Evolutionary conservation across 2,797 vertebrate species (phyloP).

Genomic region (Orestias chungarensis): DNA sequence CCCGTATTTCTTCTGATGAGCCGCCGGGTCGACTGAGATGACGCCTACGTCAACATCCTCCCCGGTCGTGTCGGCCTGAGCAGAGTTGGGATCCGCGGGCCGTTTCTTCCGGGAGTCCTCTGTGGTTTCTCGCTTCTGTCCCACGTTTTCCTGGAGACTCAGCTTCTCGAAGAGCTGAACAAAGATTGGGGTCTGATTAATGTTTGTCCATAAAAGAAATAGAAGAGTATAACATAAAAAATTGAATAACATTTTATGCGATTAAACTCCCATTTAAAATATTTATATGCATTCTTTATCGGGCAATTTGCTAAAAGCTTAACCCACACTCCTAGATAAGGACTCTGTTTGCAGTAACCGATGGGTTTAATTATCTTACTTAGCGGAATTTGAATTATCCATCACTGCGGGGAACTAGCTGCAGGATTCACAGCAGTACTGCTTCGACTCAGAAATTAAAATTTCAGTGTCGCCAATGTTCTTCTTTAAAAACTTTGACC

Average conservation of each 20-base stretch:
- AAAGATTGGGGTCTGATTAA: constrained; percentile 21
- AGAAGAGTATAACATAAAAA: not conserved
- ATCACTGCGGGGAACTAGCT: not conserved
- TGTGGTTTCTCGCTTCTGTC: constrained; percentile 57
- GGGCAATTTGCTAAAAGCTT: not conserved
- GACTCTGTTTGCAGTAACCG: not conserved
- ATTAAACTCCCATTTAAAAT: not conserved
- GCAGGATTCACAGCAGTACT: not conserved
- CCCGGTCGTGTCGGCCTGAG: not conserved
- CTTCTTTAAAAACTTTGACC: too few species aligned
- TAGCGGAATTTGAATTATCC: not conserved
- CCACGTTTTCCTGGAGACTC: constrained; percentile 84
- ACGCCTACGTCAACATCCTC: not conserved
- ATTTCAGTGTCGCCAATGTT: too few species aligned
- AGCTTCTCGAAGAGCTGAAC: constrained; percentile 91
- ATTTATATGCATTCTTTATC: not conserved
- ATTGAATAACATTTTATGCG: not conserved
- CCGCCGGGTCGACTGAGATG: not conserved
- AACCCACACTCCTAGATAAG: not conserved
- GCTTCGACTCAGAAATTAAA: too few species aligned
- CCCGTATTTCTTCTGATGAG: constrained; percentile 79
- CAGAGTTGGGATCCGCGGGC: too few species aligned
- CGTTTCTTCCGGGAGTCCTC: too few species aligned
- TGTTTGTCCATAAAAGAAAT: not conserved
- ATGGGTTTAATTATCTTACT: not conserved